Evolutionary conservation across 2,797 vertebrate species (phyloP).

Genomic region (Borostomias antarcticus): DNA sequence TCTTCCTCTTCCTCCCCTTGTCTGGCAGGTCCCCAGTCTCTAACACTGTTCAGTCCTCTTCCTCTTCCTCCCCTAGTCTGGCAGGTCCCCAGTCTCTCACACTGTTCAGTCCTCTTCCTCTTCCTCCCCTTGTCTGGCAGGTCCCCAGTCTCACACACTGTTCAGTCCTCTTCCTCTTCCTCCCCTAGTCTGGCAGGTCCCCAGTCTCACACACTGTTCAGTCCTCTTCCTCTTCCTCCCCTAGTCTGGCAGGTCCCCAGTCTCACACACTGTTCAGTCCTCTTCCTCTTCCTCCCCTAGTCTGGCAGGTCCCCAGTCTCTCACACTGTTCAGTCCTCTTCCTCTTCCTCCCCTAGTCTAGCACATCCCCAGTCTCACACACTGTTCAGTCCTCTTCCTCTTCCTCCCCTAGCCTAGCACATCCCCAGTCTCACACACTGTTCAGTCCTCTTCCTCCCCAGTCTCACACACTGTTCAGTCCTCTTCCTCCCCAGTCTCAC

Average conservation of each 20-base stretch:
- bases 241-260: too few species aligned
- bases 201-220: neutral
- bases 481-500: conserved; percentile 15
- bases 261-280: too few species aligned
- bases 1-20: conserved; percentile 32
- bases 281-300: too few species aligned
- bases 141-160: neutral
- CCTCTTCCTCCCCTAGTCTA: too few species aligned
- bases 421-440: too few species aligned
- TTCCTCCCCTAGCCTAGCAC: too few species aligned
- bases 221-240: neutral
- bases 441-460: too few species aligned
- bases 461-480: conserved; percentile 40
- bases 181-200: conserved; percentile 34
- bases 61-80: conserved; percentile 36
- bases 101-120: conserved; percentile 7
- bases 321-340: too few species aligned
- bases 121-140: conserved; percentile 37
- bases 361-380: too few species aligned
- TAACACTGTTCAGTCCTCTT: neutral
- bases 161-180: conserved; percentile 21
- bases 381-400: too few species aligned
- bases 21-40: conserved; percentile 25
- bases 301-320: too few species aligned
- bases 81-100: conserved; percentile 17